Base-by-base conservation (phyloP, 2,888 invertebrate species). In the Drosophila helvetica region DNA sequence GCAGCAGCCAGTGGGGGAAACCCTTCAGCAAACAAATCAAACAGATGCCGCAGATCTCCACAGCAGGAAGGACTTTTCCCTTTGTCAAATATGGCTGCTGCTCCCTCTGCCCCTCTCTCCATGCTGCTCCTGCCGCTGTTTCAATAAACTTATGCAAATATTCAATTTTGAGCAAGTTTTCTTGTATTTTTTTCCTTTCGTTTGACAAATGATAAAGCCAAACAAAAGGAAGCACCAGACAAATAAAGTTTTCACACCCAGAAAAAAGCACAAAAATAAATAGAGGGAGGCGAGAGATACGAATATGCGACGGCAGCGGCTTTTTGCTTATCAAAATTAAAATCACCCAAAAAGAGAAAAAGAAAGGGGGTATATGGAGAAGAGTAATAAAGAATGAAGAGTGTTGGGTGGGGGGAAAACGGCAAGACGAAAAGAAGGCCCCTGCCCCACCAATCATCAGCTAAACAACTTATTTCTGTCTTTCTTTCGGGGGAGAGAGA, bases 91-190 rank as follows among this genome's bases (percentile, higher is more conserved):
- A 38, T 38, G 5, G 15, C 15, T 38, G 38, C 6, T 38, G 15
- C 38, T 62, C 53, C 59, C 56, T 43, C 53, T 27, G 17, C 51
- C 53, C 45, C 46, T 51, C 55, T 47, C 58, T 2, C 15, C 6
- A 1, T 3, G 22, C 22, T 22, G 0, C 22, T 22, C 38, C 7
- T 58, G 50, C 64, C 78, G 65, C 75, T 74, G 66, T 78, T 84
- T 80, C 85, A 84, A 85, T 87, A 85, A 85, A 87, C 82, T 86
- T 85, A 85, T 85, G 87, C 80, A 86, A 87, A 85, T 87, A 85
- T 85, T 85, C 82, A 85, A 86, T 33, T 87, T 87, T 77, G 71
- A 69, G 61, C 59, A 74, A 73, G 75, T 83, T 70, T 74, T 74
- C 71, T 77, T 73, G 10, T 27, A 46, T 17, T 47, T 61, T 27